phyloP scores from a whole-genome alignment of 1,140 invertebrate species.

The Drosophila novamexicana region DNA sequence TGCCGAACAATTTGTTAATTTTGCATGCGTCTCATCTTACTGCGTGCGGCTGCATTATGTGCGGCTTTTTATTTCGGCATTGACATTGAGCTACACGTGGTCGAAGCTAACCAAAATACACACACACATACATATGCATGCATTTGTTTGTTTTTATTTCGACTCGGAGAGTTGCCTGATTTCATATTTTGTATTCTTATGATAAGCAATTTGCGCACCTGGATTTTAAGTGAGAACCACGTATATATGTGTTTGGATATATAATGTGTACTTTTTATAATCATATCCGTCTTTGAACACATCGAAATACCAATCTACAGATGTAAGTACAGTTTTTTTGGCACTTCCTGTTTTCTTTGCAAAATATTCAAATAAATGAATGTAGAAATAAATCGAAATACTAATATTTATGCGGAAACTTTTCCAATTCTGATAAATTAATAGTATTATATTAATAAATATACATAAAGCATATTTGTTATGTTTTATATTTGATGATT shows the following conservation, averaged over 20 bases:
- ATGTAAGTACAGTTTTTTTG: neutral
- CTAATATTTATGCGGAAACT: too few species aligned
- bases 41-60: neutral
- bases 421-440: too few species aligned
- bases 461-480: too few species aligned
- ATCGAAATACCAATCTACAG: neutral
- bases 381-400: too few species aligned
- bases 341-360: too few species aligned
- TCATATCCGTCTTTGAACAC: neutral
- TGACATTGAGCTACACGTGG: constrained; percentile 24
- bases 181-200: neutral
- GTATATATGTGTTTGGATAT: neutral
- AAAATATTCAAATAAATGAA: neutral
- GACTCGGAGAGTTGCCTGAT: neutral
- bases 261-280: neutral
- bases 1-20: constrained; percentile 3
- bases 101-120: neutral
- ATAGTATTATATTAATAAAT: too few species aligned
- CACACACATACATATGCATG: neutral
- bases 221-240: neutral
- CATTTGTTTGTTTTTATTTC: constrained; percentile 3
- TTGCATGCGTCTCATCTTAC: neutral
- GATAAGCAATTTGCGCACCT: constrained; percentile 27
- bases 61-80: constrained; percentile 12
- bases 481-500: too few species aligned